Evolutionary conservation across 2,797 vertebrate species (phyloP), one percentile per base, ranked within the genome.

Genomic region (Chanos chanos): DNA sequence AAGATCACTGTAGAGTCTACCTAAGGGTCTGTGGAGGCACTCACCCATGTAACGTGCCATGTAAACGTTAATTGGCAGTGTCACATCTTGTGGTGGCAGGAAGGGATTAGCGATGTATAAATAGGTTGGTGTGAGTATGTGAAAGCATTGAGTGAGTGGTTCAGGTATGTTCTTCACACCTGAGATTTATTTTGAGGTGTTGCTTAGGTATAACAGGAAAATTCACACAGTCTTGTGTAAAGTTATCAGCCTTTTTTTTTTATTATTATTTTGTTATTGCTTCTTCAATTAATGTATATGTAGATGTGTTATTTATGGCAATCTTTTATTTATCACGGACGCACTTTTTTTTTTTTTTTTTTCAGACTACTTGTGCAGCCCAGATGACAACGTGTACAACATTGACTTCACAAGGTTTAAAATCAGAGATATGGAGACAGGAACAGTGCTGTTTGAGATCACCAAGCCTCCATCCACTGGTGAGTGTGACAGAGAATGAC

Each of bases 321-420:
- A n/a, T n/a, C n/a, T n/a, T n/a, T n/a, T n/a, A n/a, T n/a, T n/a
- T n/a, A n/a, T n/a, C n/a, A n/a, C n/a, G n/a, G n/a, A n/a, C n/a
- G n/a, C n/a, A n/a, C n/a, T 1, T 15, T 10, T 33, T 13, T 48
- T 5, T 50, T 13, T 51, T 2, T 51, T 22, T 75, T 41, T 24
- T 64, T 43, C 86, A 99, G 96, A 94, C 85, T 99, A 99, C 74
- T 83, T 99, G 49, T 99, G 96, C 82, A 85, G 87, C 68, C 94
- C 94, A 0, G 93, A 94, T 52, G 93, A 97, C 74, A 99, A 98
- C 18, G 77, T 98, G 72, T 99, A 89, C 88, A 95, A 87, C 86
- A 99, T 99, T 5, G 96, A 99, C 79, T 99, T 99, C 81, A 93
- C 96, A 60, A 87, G 96, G 77, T 99, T 99, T 79, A 97, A 98